Conservation (phyloP, 1,140 invertebrate genomes). For the Neoseiulus cucumeris region DNA sequence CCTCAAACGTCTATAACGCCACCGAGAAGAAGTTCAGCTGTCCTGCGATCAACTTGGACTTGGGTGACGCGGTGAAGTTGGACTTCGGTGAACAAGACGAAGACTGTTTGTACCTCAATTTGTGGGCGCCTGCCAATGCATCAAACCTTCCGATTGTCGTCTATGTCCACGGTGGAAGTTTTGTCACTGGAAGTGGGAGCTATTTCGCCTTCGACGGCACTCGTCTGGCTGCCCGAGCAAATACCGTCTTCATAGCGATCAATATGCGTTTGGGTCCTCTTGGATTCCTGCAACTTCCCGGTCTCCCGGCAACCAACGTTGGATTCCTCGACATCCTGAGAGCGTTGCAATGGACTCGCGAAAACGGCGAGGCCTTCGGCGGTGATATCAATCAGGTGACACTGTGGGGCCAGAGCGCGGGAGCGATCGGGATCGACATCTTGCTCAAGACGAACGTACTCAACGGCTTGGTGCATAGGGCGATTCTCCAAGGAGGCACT, state of each 20-base stretch:
- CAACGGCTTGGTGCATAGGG: neutral
- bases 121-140: slow-evolving; percentile 9
- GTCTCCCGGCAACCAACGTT: slow-evolving; percentile 33
- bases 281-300: slow-evolving; percentile 31
- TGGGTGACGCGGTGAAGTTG: neutral
- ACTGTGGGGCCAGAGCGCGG: neutral
- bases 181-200: slow-evolving; percentile 26
- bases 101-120: slow-evolving; percentile 11
- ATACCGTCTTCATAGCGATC: slow-evolving; percentile 34
- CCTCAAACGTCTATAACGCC: slow-evolving; percentile 46
- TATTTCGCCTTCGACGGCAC: slow-evolving; percentile 13
- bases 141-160: neutral
- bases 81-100: slow-evolving; percentile 7
- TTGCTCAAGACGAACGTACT: neutral
- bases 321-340: slow-evolving; percentile 33
- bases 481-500: neutral
- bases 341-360: slow-evolving; percentile 29
- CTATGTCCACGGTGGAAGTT: neutral
- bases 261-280: slow-evolving; percentile 32
- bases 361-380: slow-evolving; percentile 33
- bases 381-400: slow-evolving; percentile 25
- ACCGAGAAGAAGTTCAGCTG: slow-evolving; percentile 12
- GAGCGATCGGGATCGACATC: neutral
- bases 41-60: neutral
- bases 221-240: slow-evolving; percentile 29